Evolutionary conservation across 2,797 vertebrate species (phyloP).

Genomic region (Oreonectes daqikongensis): DNA sequence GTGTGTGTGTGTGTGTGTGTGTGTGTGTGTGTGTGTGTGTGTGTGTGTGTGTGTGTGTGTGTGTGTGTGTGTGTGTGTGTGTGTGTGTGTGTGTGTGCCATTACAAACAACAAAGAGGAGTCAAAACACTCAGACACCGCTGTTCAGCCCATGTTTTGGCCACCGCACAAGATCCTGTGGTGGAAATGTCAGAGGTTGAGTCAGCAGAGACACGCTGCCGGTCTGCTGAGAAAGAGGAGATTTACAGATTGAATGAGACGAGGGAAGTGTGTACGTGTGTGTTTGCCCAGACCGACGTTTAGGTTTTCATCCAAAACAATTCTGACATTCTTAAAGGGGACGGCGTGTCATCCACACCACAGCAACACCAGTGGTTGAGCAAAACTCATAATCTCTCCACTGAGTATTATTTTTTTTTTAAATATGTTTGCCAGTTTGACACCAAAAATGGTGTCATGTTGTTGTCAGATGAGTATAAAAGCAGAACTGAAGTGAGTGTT

Average conservation of each 20-base stretch:
- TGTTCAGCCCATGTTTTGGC: slow-evolving; percentile 47
- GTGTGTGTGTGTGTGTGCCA: slow-evolving; percentile 19
- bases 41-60: no score
- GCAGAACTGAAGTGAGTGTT: slow-evolving; percentile 9
- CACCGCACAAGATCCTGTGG: slow-evolving; percentile 33
- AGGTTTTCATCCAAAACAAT: slow-evolving; percentile 4
- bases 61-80: not conserved
- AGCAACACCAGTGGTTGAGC: not conserved
- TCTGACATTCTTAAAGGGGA: slow-evolving; percentile 7
- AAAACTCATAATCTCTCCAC: no score
- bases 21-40: no score
- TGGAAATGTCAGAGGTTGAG: slow-evolving; percentile 52
- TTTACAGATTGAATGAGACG: slow-evolving; percentile 28
- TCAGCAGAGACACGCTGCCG: slow-evolving; percentile 46
- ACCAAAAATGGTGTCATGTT: not conserved
- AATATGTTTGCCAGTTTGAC: no score
- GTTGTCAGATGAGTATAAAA: not conserved
- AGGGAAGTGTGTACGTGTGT: slow-evolving; percentile 7
- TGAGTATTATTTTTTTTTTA: no score
- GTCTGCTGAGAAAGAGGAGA: slow-evolving; percentile 39
- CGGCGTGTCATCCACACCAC: not conserved
- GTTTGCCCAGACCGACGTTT: not conserved
- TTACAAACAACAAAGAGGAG: slow-evolving; percentile 46
- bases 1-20: no score
- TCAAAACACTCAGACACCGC: slow-evolving; percentile 36